phyloP scores from a whole-genome alignment of 2,888 invertebrate species.

The Eutolmus rufibarbis region DNA sequence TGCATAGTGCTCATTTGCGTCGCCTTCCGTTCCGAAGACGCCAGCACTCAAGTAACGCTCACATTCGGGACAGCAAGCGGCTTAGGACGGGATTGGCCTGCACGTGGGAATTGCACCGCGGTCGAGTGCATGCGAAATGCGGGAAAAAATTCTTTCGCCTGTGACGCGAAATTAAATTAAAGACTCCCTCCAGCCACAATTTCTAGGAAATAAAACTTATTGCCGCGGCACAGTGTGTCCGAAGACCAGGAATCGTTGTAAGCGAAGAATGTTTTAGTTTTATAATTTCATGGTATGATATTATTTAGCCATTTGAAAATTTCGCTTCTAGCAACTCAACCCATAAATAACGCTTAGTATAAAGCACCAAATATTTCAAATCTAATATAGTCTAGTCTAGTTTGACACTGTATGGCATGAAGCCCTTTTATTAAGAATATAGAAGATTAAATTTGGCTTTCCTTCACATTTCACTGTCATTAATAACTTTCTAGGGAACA shows the following conservation, averaged over 20 bases:
- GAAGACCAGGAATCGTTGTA: background rate
- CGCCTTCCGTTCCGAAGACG: background rate
- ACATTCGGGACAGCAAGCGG: background rate
- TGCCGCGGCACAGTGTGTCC: background rate
- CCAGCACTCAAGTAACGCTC: constrained; percentile 1
- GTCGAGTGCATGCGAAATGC: background rate
- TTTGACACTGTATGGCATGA: no score
- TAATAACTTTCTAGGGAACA: no score
- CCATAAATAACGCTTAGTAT: no score
- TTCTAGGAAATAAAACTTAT: constrained; percentile 26
- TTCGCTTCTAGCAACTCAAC: no score
- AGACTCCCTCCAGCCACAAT: background rate
- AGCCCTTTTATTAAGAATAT: no score
- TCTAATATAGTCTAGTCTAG: no score
- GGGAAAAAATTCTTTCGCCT: constrained; percentile 20
- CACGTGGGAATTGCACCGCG: background rate
- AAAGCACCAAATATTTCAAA: no score
- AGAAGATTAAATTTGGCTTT: no score
- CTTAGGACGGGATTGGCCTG: background rate
- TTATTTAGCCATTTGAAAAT: no score
- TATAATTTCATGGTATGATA: background rate
- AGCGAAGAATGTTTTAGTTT: background rate
- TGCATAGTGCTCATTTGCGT: background rate
- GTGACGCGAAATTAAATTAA: background rate
- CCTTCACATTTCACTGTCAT: no score